phyloP scores from a whole-genome alignment of 2,888 invertebrate species.

The Acholoe squamosa region DNA sequence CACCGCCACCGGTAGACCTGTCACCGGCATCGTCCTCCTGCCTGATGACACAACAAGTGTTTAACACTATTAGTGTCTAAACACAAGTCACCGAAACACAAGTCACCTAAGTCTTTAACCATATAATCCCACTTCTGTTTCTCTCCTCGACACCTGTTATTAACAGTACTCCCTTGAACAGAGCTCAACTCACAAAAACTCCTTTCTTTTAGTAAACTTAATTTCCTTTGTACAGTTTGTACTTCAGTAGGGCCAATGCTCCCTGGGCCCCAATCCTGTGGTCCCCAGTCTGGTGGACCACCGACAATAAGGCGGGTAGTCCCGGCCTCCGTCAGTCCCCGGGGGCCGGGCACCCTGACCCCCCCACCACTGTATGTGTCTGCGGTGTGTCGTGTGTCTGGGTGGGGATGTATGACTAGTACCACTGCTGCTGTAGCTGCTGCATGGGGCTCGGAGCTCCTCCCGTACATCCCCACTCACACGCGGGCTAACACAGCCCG shows the following conservation, averaged over 20 bases:
- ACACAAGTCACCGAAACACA: too few relatives aligned
- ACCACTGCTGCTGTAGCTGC: not conserved
- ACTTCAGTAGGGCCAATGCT: too few relatives aligned
- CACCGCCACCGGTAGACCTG: slow-evolving; percentile 45
- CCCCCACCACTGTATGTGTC: not conserved
- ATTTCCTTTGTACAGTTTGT: too few relatives aligned
- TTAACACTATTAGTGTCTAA: too few relatives aligned
- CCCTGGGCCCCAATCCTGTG: not conserved
- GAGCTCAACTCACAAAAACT: too few relatives aligned
- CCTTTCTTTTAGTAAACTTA: too few relatives aligned
- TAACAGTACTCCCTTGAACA: too few relatives aligned
- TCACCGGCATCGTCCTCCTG: slow-evolving; percentile 45
- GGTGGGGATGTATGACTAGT: not conserved
- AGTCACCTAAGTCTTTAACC: too few relatives aligned
- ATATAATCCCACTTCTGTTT: too few relatives aligned
- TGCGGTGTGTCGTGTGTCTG: not conserved
- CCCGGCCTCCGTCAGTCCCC: not conserved
- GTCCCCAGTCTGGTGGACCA: not conserved
- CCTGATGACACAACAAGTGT: too few relatives aligned
- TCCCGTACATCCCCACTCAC: slow-evolving; percentile 9
- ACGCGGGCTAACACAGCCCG: not conserved
- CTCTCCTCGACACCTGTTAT: too few relatives aligned
- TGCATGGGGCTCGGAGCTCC: not conserved
- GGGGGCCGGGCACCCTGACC: not conserved
- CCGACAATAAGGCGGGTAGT: not conserved